Conservation (phyloP, 2,888 invertebrate genomes). For the Nesidiocoris tenuis region DNA sequence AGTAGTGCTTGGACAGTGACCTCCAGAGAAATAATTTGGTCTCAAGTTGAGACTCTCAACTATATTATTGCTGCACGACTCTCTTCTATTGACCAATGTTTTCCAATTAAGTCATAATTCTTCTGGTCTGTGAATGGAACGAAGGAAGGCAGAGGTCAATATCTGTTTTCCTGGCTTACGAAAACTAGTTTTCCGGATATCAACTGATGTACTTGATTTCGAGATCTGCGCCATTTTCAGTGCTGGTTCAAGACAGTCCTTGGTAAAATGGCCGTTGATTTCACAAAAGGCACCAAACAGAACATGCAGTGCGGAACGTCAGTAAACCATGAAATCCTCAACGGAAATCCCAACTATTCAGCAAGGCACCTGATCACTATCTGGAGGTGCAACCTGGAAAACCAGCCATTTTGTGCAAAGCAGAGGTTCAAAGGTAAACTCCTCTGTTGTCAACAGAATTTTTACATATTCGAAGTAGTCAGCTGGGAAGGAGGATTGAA, state of each 20-base stretch:
- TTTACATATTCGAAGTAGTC: not conserved
- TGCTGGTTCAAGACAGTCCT: conserved; percentile 3
- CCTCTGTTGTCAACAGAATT: not conserved
- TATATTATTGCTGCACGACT: too few relatives aligned
- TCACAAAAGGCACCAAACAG: not conserved
- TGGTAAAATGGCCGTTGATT: not conserved
- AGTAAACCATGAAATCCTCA: not conserved
- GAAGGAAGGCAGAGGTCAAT: too few relatives aligned
- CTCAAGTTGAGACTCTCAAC: too few relatives aligned
- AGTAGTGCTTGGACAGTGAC: too few relatives aligned
- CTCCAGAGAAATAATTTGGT: too few relatives aligned
- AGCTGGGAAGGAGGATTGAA: not conserved
- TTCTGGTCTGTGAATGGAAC: too few relatives aligned
- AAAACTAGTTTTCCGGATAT: too few relatives aligned
- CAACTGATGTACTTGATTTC: too few relatives aligned
- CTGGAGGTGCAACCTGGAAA: not conserved
- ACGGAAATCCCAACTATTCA: not conserved
- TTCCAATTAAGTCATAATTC: too few relatives aligned
- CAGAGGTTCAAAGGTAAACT: not conserved
- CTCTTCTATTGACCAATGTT: too few relatives aligned
- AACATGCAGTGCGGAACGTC: not conserved
- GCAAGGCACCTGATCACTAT: not conserved
- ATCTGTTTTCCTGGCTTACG: too few relatives aligned
- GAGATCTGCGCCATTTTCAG: too few relatives aligned
- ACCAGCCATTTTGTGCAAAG: not conserved